Evolutionary conservation across 2,797 vertebrate genomes (phyloP).

Genomic region (Cyprinella venusta): DNA sequence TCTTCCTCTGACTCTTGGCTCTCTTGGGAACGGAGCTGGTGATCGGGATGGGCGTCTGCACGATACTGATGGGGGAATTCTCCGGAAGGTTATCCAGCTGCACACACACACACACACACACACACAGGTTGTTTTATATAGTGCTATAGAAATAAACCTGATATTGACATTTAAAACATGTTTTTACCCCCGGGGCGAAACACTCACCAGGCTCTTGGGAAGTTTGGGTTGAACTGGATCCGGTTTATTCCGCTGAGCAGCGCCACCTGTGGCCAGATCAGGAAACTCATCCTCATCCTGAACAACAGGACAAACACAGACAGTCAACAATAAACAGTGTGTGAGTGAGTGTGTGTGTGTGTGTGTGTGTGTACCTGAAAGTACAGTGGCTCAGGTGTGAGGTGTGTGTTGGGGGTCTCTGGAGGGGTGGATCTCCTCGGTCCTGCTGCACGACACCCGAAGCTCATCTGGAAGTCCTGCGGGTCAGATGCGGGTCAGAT

Average conservation of each 20-base stretch:
- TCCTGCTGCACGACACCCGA: slow-evolving; percentile 79
- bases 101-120: slow-evolving; percentile 35
- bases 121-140: too few species aligned
- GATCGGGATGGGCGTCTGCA: slow-evolving; percentile 98
- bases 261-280: slow-evolving; percentile 83
- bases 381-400: slow-evolving; percentile 87
- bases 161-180: too few species aligned
- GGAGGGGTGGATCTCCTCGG: slow-evolving; percentile 73
- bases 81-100: slow-evolving; percentile 95
- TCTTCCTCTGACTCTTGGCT: slow-evolving; percentile 99
- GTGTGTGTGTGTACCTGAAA: slow-evolving; percentile 84
- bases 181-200: neutral
- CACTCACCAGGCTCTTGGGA: slow-evolving; percentile 86
- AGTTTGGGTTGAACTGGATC: slow-evolving; percentile 87
- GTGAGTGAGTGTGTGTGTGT: too few species aligned
- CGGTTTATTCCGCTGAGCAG: slow-evolving; percentile 78
- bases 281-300: slow-evolving; percentile 97
- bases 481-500: neutral
- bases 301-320: slow-evolving; percentile 38
- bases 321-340: neutral
- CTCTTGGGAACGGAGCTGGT: slow-evolving; percentile 97
- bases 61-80: slow-evolving; percentile 97
- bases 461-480: slow-evolving; percentile 80
- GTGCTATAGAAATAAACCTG: too few species aligned
- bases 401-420: slow-evolving; percentile 75